phyloP scores from a whole-genome alignment of 2,888 invertebrate genomes.

The Scotopteryx bipunctaria region DNA sequence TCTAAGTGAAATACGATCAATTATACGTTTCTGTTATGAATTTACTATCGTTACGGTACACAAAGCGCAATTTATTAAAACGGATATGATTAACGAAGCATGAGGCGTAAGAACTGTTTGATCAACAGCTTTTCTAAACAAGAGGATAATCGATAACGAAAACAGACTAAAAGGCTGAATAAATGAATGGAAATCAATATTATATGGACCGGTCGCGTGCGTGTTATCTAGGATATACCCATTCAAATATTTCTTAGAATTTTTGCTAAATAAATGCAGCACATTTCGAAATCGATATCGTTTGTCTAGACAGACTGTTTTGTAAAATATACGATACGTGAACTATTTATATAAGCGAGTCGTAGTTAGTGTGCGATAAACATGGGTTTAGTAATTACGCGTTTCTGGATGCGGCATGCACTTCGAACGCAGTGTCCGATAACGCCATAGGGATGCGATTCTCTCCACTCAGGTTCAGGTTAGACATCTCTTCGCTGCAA shows the following conservation, averaged over 20 bases:
- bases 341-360: constrained; percentile 49
- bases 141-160: not conserved
- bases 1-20: not conserved
- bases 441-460: constrained; percentile 80
- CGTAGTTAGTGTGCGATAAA: constrained; percentile 34
- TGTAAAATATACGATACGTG: constrained; percentile 17
- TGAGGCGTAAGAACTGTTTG: not conserved
- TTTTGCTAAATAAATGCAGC: not conserved
- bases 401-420: constrained; percentile 79
- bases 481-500: constrained; percentile 82
- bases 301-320: not conserved
- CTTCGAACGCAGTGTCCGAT: constrained; percentile 80
- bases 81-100: constrained; percentile 6
- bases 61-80: constrained; percentile 4
- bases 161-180: not conserved
- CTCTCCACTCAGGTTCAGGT: constrained; percentile 77
- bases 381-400: constrained; percentile 67
- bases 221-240: not conserved
- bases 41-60: constrained; percentile 1
- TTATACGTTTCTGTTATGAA: not conserved
- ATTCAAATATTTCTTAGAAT: not conserved
- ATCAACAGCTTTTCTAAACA: not conserved
- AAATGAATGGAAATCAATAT: not conserved
- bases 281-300: not conserved
- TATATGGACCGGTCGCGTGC: not conserved